Evolutionary conservation across 2,113 vertebrate genomes (phyloP), one percentile per base, ranked within the genome.

Genomic region (Ceyx cyanopectus): DNA sequence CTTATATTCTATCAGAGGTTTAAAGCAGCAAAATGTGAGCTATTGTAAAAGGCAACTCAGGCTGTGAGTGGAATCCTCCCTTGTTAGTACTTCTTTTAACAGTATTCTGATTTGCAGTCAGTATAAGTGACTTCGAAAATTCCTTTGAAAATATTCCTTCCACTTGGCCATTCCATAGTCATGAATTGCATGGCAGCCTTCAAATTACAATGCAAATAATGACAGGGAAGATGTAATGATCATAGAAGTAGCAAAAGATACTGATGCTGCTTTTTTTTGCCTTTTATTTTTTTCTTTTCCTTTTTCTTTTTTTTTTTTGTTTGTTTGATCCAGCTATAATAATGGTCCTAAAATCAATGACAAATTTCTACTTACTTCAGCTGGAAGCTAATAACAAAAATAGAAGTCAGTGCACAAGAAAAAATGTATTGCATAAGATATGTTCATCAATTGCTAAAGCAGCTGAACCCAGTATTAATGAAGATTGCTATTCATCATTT

Each of bases 401-500:
- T 46, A 94, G 63, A 89, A 95, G 27, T 56, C 66, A 63, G 50
- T 56, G 46, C 32, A 32, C 46, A 76, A 45, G 20, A 73, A 74
- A 94, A 76, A 69, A 56, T 6, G 2, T 63, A 43, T 77, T 48
- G 12, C 1, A 1, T 68, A 70, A 83, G 76, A 68, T 50, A 61
- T 2, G n/a, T 81, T 89, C 69, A 79, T 79, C 87, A 87, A 15
- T 41, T 69, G 80, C 65, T 91, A 90, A 67, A 77, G 75, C 87
- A 85, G 70, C 81, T 70, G 89, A 94, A 79, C 37, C 29, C 61
- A 41, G 53, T 51, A 81, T 93, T 93, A 83, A 78, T 70, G 72
- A 68, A 77, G 79, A 92, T 82, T 87, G 78, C 94, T 89, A 70
- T 94, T 95, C 88, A 84, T 89, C 85, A 87, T 80, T 79, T 94